phyloP scores from a whole-genome alignment of 2,797 vertebrate species.

The Scleropages formosus region DNA sequence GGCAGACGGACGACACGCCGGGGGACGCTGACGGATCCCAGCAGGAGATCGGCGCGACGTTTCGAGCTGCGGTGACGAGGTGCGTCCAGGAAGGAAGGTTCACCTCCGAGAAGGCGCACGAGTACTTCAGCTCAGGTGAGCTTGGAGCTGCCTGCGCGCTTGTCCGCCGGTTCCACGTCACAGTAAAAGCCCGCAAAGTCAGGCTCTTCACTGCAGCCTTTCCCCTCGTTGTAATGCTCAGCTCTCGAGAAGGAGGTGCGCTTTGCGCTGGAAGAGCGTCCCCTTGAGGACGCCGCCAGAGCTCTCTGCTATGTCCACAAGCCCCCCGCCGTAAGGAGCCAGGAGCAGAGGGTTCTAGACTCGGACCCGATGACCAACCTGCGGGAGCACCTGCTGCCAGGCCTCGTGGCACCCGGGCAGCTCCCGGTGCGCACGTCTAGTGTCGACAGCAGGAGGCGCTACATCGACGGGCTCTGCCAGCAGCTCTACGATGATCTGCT shows the following conservation, averaged over 20 bases:
- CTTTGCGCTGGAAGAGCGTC: constrained; percentile 56
- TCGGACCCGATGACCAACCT: constrained; percentile 57
- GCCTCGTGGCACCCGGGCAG: constrained; percentile 52
- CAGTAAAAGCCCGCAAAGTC: too few species aligned
- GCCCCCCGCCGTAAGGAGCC: constrained; percentile 46
- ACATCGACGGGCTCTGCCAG: constrained; percentile 61
- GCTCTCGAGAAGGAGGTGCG: constrained; percentile 69
- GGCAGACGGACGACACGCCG: constrained; percentile 21
- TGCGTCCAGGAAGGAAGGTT: constrained; percentile 57
- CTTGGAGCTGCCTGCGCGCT: background rate
- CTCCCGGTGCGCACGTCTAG: constrained; percentile 63
- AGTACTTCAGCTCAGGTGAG: constrained; percentile 68
- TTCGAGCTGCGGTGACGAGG: constrained; percentile 55
- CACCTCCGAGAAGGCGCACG: constrained; percentile 52
- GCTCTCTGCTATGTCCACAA: constrained; percentile 73
- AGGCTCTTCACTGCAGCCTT: too few species aligned
- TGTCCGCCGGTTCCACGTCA: too few species aligned
- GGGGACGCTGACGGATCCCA: constrained; percentile 36
- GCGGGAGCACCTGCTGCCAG: constrained; percentile 63
- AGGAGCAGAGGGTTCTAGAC: constrained; percentile 30
- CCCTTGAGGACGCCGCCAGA: constrained; percentile 45
- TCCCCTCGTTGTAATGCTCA: constrained; percentile 36
- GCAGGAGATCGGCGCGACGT: constrained; percentile 48
- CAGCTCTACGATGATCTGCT: constrained; percentile 67
- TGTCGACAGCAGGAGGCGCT: constrained; percentile 54